phyloP scores from a whole-genome alignment of 2,113 vertebrate genomes.

The Siniperca chuatsi region DNA sequence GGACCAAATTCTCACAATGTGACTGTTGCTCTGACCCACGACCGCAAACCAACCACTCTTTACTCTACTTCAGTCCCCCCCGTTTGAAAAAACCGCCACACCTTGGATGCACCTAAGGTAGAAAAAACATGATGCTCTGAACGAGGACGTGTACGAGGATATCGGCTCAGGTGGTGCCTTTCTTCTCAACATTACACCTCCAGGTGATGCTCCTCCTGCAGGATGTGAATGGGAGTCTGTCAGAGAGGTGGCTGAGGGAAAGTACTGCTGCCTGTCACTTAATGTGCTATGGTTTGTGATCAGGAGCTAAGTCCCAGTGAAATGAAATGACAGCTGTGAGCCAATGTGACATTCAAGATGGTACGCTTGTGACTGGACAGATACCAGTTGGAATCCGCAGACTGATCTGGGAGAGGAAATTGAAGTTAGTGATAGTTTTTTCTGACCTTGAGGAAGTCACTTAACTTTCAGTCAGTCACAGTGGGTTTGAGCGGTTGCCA shows the following conservation, averaged over 20 bases:
- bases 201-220: slow-evolving; percentile 19
- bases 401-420: slow-evolving; percentile 21
- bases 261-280: neutral
- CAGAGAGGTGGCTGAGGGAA: neutral
- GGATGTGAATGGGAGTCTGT: no score
- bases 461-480: slow-evolving; percentile 33
- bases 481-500: neutral
- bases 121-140: no score
- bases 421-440: neutral
- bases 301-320: neutral
- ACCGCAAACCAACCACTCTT: no score
- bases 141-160: no score
- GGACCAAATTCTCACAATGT: no score
- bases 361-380: neutral
- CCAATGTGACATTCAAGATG: neutral
- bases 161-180: neutral
- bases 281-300: neutral
- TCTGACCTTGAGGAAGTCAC: slow-evolving; percentile 9
- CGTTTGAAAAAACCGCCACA: no score
- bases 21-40: no score
- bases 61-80: no score
- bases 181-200: neutral
- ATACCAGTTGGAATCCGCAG: neutral
- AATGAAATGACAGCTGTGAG: neutral
- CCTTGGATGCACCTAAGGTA: no score